Conservation (phyloP, 2,113 vertebrate genomes). For the Eurystomus gularis region DNA sequence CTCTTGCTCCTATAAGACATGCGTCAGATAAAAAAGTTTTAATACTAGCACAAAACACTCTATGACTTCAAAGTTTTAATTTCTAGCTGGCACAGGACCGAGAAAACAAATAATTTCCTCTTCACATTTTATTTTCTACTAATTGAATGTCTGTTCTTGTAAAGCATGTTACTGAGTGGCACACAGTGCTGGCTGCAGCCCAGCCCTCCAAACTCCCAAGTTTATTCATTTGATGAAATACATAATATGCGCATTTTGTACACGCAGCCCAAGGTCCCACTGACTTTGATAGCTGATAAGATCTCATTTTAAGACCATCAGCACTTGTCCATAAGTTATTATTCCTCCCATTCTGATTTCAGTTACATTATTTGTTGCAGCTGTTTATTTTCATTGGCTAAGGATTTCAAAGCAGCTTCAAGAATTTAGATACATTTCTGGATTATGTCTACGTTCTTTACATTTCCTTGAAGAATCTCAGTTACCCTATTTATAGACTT, state of each 20-base stretch:
- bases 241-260: background rate
- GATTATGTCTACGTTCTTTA: background rate
- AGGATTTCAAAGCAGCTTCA: background rate
- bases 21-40: slow-evolving; percentile 31
- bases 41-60: background rate
- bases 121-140: slow-evolving; percentile 32
- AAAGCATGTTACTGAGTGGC: background rate
- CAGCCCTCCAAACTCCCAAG: background rate
- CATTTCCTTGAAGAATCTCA: background rate
- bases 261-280: background rate
- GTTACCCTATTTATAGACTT: background rate
- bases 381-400: background rate
- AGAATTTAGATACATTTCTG: background rate
- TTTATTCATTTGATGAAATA: background rate
- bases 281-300: background rate
- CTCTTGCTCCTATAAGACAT: background rate
- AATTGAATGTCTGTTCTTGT: slow-evolving; percentile 23
- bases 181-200: background rate
- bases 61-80: slow-evolving; percentile 38
- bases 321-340: background rate
- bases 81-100: background rate
- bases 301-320: slow-evolving; percentile 13
- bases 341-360: background rate
- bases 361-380: background rate
- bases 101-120: background rate